phyloP scores from a whole-genome alignment of 2,113 vertebrate genomes.

The Serilophus lunatus region DNA sequence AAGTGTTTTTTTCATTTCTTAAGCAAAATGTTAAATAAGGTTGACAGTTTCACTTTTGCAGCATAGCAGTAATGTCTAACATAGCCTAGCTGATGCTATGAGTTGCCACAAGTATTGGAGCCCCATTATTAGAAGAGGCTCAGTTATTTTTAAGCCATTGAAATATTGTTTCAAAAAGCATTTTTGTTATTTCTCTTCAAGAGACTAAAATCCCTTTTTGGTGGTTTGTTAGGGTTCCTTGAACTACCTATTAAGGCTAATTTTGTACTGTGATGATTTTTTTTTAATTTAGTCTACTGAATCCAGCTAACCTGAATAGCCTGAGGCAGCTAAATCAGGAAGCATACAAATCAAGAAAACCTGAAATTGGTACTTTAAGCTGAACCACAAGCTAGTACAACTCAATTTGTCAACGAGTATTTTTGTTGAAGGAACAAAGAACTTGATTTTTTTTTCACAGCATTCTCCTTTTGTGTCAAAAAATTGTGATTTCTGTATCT shows the following conservation, averaged over 20 bases:
- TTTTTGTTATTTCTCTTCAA: conserved; percentile 52
- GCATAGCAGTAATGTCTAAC: background rate
- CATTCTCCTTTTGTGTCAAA: background rate
- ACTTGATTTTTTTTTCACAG: background rate
- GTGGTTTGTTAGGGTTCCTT: conserved; percentile 37
- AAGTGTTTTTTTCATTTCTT: background rate
- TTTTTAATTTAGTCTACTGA: conserved; percentile 15
- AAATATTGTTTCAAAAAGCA: conserved; percentile 15
- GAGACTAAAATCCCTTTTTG: conserved; percentile 42
- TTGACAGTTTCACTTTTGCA: background rate
- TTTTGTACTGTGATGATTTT: background rate
- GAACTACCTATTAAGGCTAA: conserved; percentile 32
- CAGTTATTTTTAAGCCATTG: conserved; percentile 13
- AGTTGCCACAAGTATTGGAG: background rate
- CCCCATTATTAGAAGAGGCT: conserved; percentile 40
- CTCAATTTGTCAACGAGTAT: conserved; percentile 30
- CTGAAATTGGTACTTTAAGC: background rate
- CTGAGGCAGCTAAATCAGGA: conserved; percentile 27
- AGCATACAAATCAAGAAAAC: background rate
- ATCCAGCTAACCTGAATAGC: conserved; percentile 39
- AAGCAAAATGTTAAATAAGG: background rate
- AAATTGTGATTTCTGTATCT: background rate
- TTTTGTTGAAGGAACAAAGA: background rate
- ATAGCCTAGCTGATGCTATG: background rate
- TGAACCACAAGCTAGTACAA: background rate